phyloP scores from a whole-genome alignment of 2,888 invertebrate species.

The Himalopsyche japonica region DNA sequence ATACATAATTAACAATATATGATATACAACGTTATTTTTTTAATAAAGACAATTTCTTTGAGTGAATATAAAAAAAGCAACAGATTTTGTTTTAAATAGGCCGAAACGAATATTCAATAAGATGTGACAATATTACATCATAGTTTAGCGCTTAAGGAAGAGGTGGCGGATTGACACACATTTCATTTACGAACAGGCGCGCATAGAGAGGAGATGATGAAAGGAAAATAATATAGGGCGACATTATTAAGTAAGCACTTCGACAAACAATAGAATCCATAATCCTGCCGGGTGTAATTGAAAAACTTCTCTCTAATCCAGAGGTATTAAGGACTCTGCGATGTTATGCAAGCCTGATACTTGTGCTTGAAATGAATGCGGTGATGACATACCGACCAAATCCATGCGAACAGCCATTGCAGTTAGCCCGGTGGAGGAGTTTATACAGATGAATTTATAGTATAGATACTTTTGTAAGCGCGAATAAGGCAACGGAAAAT shows the following conservation, averaged over 20 bases:
- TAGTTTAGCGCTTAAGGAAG: not conserved
- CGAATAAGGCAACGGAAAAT: too few species aligned
- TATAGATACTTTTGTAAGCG: too few species aligned
- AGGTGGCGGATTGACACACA: not conserved
- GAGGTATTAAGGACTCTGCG: conserved; percentile 7
- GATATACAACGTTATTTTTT: too few species aligned
- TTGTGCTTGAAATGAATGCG: not conserved
- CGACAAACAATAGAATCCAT: conserved; percentile 30
- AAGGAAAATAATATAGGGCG: conserved; percentile 3
- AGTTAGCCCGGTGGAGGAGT: not conserved
- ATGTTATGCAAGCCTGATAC: conserved; percentile 6
- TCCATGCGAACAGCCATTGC: not conserved
- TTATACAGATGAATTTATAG: too few species aligned
- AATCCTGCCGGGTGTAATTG: conserved; percentile 29
- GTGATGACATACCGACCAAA: not conserved
- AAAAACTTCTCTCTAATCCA: conserved; percentile 34
- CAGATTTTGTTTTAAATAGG: too few species aligned
- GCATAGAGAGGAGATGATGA: not conserved
- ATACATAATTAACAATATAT: too few species aligned
- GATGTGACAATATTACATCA: too few species aligned
- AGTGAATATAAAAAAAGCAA: too few species aligned
- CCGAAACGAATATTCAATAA: too few species aligned
- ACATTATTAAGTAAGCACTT: conserved; percentile 27
- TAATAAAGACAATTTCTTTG: too few species aligned
- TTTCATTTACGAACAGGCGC: not conserved